Base-by-base conservation (phyloP, 1,140 invertebrate genomes). In the Samia ricini region DNA sequence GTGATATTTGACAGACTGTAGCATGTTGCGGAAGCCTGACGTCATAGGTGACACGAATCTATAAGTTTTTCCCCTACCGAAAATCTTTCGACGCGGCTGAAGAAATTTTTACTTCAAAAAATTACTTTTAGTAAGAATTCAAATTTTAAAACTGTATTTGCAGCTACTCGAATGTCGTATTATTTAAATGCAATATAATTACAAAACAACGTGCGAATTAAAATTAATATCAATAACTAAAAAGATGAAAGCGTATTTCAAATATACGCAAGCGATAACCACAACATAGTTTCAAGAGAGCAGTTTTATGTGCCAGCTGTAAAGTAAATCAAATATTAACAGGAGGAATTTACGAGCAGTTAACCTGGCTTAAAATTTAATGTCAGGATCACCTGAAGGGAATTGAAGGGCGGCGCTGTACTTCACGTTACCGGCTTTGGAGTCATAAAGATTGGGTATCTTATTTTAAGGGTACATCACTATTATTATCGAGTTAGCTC, bases 261-360 rank as follows among this genome's bases (percentile, higher is more conserved):
- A 42, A 42, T 42, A n/a, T n/a, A n/a, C n/a, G 33, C 12, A 5
- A 4, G 3, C 4, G 33, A 42, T 15, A 42, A 42, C 33, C 33
- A 42, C 33, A 12, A 42, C 3, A 42, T 42, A 42, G 33, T 42
- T 42, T 12, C 33, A 2, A 8, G 1, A 55, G 52, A 55, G 22
- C 2, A 55, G 22, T 24, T 55, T 55, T 55, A 55, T 23, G 21
- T n/a, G 52, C 23, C 22, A 24, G 52, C 52, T 55, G 21, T 55
- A 6, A 12, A 52, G 52, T 23, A 55, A 55, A 55, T 23, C 20
- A 55, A 15, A 24, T 22, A 24, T 55, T 55, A n/a, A 23, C 33
- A 15, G 52, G 21, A 23, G 10, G 52, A 55, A 55, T 55, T 55
- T 55, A 55, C 24, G 52, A 22, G 50, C 19, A 22, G 21, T 55